These are phyloP conservation scores for Sphaeramia orbicularis DNA, from an alignment of 2,797 vertebrate species.

Conservation along the genomic window DNA sequence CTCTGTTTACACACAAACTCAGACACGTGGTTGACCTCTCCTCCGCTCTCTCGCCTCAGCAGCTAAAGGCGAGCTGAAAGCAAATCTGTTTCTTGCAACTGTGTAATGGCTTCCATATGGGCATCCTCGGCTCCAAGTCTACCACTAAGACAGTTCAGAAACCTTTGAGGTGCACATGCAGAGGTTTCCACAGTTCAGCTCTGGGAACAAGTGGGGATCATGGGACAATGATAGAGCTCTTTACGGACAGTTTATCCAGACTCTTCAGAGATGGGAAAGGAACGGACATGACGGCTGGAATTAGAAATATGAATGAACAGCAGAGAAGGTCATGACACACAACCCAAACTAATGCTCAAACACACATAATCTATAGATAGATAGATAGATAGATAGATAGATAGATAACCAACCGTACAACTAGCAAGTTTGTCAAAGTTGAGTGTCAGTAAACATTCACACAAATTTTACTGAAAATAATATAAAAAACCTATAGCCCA, in stretches of 20 bases:
- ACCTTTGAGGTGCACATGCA: slow-evolving; percentile 57
- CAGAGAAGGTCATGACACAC: no score
- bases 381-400: no score
- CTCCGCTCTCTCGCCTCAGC: slow-evolving; percentile 34
- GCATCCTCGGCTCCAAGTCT: slow-evolving; percentile 21
- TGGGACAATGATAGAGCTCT: slow-evolving; percentile 39
- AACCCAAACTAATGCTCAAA: no score
- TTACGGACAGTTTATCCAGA: slow-evolving; percentile 23
- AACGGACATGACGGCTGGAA: slow-evolving; percentile 13
- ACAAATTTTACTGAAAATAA: no score
- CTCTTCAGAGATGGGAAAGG: slow-evolving; percentile 20
- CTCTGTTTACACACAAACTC: slow-evolving; percentile 25
- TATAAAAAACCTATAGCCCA: no score
- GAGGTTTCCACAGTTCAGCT: slow-evolving; percentile 44
- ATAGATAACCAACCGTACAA: no score
- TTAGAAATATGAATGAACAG: background rate
- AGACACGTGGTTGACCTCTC: slow-evolving; percentile 43
- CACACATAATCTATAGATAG: no score
- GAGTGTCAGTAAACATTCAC: no score
- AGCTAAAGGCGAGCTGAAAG: slow-evolving; percentile 56
- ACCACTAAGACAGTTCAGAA: slow-evolving; percentile 28
- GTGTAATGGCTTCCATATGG: slow-evolving; percentile 68
- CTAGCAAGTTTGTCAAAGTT: no score
- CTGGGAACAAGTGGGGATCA: slow-evolving; percentile 34
- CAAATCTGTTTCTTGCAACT: slow-evolving; percentile 73